Conservation (phyloP, 2,888 invertebrate species). For the Rhagophthalmus giganteus region DNA sequence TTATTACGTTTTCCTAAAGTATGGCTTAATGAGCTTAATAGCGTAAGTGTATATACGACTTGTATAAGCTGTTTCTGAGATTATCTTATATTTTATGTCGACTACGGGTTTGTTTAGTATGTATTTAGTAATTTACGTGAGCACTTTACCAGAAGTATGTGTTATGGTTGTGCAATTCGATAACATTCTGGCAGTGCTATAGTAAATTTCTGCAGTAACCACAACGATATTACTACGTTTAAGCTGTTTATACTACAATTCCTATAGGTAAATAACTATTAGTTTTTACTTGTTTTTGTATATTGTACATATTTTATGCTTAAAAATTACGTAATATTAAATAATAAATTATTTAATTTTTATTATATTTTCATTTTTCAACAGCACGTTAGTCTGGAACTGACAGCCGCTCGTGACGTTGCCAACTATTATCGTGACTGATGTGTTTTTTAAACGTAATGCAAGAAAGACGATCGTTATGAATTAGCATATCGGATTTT, state of each 20-base stretch:
- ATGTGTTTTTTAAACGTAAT: too few species aligned
- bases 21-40: conserved; percentile 51
- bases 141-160: conserved; percentile 27
- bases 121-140: conserved; percentile 26
- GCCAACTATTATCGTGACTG: not conserved
- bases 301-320: conserved; percentile 50
- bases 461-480: too few species aligned
- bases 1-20: conserved; percentile 39
- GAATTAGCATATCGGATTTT: too few species aligned
- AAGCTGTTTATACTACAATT: conserved; percentile 39
- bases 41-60: conserved; percentile 42
- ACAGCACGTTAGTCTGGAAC: not conserved
- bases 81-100: conserved; percentile 26
- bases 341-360: conserved; percentile 50
- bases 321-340: conserved; percentile 49
- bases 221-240: conserved; percentile 47
- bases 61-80: conserved; percentile 26
- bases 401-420: too few species aligned
- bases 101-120: conserved; percentile 27
- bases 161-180: conserved; percentile 21
- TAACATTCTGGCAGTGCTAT: conserved; percentile 26
- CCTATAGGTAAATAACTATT: conserved; percentile 34
- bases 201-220: conserved; percentile 33
- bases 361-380: not conserved
- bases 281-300: conserved; percentile 39